These are phyloP conservation scores for Verasper variegatus DNA, from an alignment of 2,113 vertebrate genomes.

Conservation along the genomic window DNA sequence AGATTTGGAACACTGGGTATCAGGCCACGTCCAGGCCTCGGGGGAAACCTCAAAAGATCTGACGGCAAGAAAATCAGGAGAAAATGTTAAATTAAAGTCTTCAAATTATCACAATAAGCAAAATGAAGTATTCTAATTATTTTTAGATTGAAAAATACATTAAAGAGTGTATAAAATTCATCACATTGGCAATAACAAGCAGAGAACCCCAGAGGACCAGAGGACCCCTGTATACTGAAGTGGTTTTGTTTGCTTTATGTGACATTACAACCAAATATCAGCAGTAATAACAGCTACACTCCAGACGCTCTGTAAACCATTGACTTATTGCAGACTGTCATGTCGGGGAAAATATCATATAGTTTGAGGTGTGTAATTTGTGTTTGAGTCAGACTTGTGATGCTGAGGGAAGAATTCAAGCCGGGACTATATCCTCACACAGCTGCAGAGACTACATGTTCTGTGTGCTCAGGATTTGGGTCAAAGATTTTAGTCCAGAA, in stretches of 20 bases:
- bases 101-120: too few relatives aligned
- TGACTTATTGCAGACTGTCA: background rate
- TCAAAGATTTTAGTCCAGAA: background rate
- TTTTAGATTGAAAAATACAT: background rate
- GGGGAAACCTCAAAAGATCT: background rate
- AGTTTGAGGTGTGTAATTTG: background rate
- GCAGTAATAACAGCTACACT: too few relatives aligned
- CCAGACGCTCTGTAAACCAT: background rate
- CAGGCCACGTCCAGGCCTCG: too few relatives aligned
- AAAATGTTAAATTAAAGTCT: too few relatives aligned
- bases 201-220: background rate
- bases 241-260: background rate
- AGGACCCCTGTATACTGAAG: too few relatives aligned
- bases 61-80: background rate
- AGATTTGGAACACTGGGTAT: background rate
- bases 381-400: background rate
- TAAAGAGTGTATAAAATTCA: background rate
- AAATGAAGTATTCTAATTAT: too few relatives aligned
- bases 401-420: background rate
- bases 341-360: background rate
- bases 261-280: background rate
- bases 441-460: background rate
- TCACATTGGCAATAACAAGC: background rate
- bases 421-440: background rate
- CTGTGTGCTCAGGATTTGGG: background rate